Base-by-base conservation (phyloP, 2,888 invertebrate genomes). In the Azorinus chamasolen region DNA sequence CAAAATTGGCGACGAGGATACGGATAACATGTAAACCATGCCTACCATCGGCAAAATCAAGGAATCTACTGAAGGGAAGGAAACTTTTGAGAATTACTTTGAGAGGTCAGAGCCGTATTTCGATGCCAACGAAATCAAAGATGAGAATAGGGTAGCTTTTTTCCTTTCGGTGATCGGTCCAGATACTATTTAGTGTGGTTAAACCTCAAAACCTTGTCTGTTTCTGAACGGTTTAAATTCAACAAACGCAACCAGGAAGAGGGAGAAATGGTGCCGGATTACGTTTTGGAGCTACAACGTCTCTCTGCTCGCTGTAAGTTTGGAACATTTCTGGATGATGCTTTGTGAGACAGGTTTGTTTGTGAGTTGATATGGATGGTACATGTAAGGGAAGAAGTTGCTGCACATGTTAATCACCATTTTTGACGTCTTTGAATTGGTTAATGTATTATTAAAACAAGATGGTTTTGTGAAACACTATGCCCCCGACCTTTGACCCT, bases 161-260 rank as follows among this genome's bases (percentile, higher is more conserved):
- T 63, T 58, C 27, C 32, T 71, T 16, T 63, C 63, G 12, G 48
- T 71, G 8, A 39, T 71, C 6, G 54, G 46, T 32, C 54, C 45
- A 0, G 43, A 16, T 45, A n/a, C n/a, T n/a, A n/a, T n/a, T n/a
- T n/a, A n/a, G n/a, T n/a, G n/a, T n/a, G n/a, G n/a, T n/a, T n/a
- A n/a, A 46, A 39, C 14, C 73, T 55, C 5, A 73, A 54, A 54
- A 54, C 55, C 1, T 20, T 73, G n/a, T 37, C 51, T 3, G 65
- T 72, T 54, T 58, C 75, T 5, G 74, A 62, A 65, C 14, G 68
- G 10, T 74, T 74, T 14, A 61, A 63, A 18, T 74, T 68, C 27
- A 48, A 68, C 22, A 62, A 62, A 68, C 37, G 62, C 4, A 68
- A 68, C 24, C 74, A 68, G 43, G 50, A 51, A 18, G 51, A 62